Percentiles rank a stretch among this genome's conserved stretches.
phyloP scores from a whole-genome alignment of 1,140 invertebrate genomes.

The Trachymyrmex cornetzi region DNA sequence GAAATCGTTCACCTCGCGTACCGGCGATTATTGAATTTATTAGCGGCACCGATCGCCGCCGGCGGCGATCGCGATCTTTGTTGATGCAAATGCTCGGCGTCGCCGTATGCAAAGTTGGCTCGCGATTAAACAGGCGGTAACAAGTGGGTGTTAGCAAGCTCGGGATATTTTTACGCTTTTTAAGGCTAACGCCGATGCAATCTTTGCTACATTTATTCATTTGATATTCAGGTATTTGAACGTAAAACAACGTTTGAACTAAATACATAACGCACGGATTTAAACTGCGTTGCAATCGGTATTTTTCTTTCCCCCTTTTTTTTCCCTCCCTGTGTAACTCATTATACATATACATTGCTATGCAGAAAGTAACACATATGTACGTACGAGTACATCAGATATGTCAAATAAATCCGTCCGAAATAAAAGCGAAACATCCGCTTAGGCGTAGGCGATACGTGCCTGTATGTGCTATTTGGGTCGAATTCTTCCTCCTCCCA shows the following conservation, averaged over 20 bases:
- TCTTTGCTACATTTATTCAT: neutral
- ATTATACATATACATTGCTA: neutral
- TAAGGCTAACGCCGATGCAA: neutral
- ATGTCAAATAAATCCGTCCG: neutral
- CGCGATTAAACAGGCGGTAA: constrained; percentile 36
- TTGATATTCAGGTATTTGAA: neutral
- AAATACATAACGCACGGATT: neutral
- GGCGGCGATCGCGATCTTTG: neutral
- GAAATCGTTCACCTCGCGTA: neutral
- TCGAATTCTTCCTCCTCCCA: constrained; percentile 15
- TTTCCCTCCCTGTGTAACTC: neutral
- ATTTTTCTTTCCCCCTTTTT: neutral
- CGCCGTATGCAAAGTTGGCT: constrained; percentile 49
- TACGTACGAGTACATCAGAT: neutral
- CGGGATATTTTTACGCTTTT: constrained; percentile 41
- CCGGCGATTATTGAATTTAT: neutral
- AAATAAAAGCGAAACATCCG: neutral
- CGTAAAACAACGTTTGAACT: neutral
- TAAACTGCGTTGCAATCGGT: neutral
- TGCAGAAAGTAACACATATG: neutral
- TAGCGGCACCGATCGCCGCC: neutral
- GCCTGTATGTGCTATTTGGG: neutral
- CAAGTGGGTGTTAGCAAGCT: constrained; percentile 45
- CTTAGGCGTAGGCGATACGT: neutral
- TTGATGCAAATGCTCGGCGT: constrained; percentile 38